These are phyloP conservation scores for Tautogolabrus adspersus DNA, from an alignment of 2,113 vertebrate species.

Conservation along the genomic window DNA sequence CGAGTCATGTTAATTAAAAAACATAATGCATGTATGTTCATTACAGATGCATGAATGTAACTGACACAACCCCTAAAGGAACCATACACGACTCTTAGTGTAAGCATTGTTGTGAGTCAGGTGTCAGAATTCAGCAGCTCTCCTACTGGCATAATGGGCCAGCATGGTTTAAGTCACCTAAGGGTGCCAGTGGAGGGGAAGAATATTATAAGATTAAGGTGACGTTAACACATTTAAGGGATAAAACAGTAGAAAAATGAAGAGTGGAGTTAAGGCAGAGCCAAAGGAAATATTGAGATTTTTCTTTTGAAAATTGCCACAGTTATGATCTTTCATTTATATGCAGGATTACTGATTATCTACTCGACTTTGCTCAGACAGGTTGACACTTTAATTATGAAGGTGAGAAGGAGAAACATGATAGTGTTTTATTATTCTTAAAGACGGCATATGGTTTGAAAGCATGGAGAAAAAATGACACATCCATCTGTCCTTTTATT, in stretches of 20 bases:
- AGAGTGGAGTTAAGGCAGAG: not conserved
- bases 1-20: not conserved
- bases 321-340: not conserved
- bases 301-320: not conserved
- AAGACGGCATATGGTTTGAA: not conserved
- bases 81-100: not conserved
- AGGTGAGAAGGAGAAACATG: not conserved
- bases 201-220: not conserved
- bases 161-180: not conserved
- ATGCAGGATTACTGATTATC: not conserved
- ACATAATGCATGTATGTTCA: not conserved
- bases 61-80: not conserved
- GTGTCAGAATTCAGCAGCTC: constrained; percentile 6
- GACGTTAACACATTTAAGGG: not conserved
- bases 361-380: not conserved
- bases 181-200: not conserved
- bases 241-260: not conserved
- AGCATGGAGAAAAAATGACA: not conserved
- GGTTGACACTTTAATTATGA: not conserved
- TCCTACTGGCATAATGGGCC: not conserved
- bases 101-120: constrained; percentile 10
- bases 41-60: not conserved
- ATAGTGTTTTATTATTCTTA: not conserved
- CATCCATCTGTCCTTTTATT: not conserved
- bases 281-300: not conserved